Evolutionary conservation across 1,140 invertebrate species (phyloP).

Genomic region (Lepidostoma basale): DNA sequence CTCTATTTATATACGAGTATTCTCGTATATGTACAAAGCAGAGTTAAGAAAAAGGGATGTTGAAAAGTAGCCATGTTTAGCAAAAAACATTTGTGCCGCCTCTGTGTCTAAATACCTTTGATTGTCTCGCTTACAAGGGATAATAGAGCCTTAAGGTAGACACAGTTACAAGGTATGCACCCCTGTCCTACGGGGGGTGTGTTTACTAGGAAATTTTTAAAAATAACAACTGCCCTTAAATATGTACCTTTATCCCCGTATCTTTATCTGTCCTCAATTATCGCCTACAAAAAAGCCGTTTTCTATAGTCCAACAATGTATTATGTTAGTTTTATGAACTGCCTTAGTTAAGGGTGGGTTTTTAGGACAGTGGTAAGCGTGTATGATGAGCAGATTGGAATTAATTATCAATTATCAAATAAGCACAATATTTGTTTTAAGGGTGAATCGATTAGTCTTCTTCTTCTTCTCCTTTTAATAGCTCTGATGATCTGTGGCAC

Average conservation of each 20-base stretch:
- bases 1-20: too few species aligned
- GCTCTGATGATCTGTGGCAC: too few species aligned
- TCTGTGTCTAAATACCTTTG: not conserved
- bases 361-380: too few species aligned
- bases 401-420: not conserved
- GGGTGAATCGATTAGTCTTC: too few species aligned
- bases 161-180: not conserved
- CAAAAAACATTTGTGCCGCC: not conserved
- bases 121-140: not conserved
- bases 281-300: not conserved
- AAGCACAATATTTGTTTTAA: not conserved
- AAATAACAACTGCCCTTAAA: slow-evolving; percentile 35
- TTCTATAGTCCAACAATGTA: not conserved
- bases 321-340: not conserved
- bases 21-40: not conserved
- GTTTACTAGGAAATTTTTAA: slow-evolving; percentile 40
- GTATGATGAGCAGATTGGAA: too few species aligned
- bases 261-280: slow-evolving; percentile 42
- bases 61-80: not conserved
- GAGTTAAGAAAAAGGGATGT: not conserved
- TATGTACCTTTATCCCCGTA: slow-evolving; percentile 28
- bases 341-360: not conserved
- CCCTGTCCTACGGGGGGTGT: slow-evolving; percentile 31
- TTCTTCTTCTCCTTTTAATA: too few species aligned
- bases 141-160: not conserved